Evolutionary conservation across 2,113 vertebrate species (phyloP).

Genomic region (Protobothrops mucrosquamatus): DNA sequence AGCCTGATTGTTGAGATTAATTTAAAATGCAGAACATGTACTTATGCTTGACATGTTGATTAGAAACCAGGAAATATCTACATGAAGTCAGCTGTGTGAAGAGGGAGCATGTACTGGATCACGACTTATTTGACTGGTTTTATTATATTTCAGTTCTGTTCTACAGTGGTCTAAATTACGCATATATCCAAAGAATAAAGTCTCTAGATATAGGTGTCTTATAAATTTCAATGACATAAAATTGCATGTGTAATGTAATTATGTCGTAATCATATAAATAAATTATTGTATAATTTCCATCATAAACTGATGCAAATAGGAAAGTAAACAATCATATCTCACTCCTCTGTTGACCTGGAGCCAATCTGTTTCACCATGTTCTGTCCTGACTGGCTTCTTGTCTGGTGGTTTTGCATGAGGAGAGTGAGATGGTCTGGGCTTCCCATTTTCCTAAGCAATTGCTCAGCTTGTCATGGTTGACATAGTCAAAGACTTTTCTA

Average conservation of each 20-base stretch:
- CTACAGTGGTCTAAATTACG: not conserved
- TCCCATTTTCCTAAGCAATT: not conserved
- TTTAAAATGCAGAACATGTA: not conserved
- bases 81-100: not conserved
- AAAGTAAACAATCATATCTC: not conserved
- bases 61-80: not conserved
- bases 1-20: not conserved
- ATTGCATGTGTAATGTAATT: not conserved
- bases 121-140: not conserved
- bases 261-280: not conserved
- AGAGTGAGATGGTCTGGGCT: not conserved
- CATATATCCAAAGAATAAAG: not conserved
- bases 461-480: not conserved
- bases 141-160: not conserved
- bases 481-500: not conserved
- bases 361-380: not conserved
- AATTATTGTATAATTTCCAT: not conserved
- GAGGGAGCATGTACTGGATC: not conserved
- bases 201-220: not conserved
- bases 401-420: not conserved
- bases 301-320: not conserved
- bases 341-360: not conserved
- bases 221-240: not conserved
- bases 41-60: not conserved
- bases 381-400: not conserved